Conservation (phyloP, 2,113 vertebrate species). For the Myrmophylax atrothorax region DNA sequence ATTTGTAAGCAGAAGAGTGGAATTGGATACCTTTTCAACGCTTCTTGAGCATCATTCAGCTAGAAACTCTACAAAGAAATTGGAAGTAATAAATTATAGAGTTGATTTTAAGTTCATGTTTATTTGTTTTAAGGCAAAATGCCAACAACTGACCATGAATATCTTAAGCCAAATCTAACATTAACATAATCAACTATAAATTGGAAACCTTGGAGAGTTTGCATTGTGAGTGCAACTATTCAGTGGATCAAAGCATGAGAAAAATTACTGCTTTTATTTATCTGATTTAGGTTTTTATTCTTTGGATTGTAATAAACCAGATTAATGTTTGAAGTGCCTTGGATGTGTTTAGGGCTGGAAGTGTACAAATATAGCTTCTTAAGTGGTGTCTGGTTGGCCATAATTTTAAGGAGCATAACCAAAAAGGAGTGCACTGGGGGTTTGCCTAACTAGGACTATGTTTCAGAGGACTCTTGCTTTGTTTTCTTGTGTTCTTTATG, state of each 20-base stretch:
- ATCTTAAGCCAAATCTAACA: neutral
- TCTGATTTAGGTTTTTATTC: neutral
- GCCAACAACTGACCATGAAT: neutral
- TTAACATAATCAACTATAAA: neutral
- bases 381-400: neutral
- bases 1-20: neutral
- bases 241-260: neutral
- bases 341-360: neutral
- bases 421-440: neutral
- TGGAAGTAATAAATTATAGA: neutral
- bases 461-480: neutral
- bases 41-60: neutral
- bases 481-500: neutral
- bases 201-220: neutral
- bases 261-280: neutral
- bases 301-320: neutral
- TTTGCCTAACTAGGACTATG: neutral
- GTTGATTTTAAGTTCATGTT: neutral
- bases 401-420: neutral
- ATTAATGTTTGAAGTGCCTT: neutral
- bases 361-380: neutral
- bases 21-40: neutral
- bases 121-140: neutral
- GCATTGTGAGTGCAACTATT: neutral
- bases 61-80: neutral